Evolutionary conservation across 2,113 vertebrate species (phyloP), one percentile per base, ranked within the genome.

Genomic region (Tetrax tetrax): DNA sequence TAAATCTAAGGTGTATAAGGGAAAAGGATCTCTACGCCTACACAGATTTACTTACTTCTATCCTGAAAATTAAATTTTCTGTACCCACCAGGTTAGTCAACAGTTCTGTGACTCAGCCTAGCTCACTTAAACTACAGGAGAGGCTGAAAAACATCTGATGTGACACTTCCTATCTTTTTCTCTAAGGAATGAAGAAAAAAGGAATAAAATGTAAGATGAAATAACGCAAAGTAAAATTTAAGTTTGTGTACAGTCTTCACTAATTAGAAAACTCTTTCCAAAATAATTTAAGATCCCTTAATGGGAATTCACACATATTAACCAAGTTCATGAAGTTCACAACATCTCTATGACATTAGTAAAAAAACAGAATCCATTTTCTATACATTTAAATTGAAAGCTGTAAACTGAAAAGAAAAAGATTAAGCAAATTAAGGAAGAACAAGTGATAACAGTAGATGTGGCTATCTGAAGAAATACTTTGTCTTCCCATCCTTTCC

Each of bases 61-160:
- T 38, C 24, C 69, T 75, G 43, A 87, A 91, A 96, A 89, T 85
- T 47, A 70, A 7, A 41, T 82, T 75, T 80, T 88, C 68, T 68
- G 47, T 68, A 90, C 61, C 64, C 35, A 71, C 21, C 51, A 69
- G 22, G 64, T 94, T 92, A 96, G 83, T 86, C 75, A 88, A 90
- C 74, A 78, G 56, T 68, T 83, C 51, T 87, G 72, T 93, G 90
- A 94, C 35, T 90, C 95, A 93, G 66, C 64, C 92, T 89, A 79
- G 53, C 60, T 89, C 65, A 89, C 51, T 83, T 47, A 65, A 89
- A 63, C 71, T 92, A 83, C 4, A 9, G 45, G 27, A 91, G 50
- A 92, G 81, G 69, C 29, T 89, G 77, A 91, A 91, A 87, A 95
- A 83, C 51, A 87, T 75, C 72, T 81, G 68, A 81, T 81, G 37